These are phyloP conservation scores for Hypena proboscidalis DNA, from an alignment of 2,888 invertebrate species.

Conservation along the genomic window DNA sequence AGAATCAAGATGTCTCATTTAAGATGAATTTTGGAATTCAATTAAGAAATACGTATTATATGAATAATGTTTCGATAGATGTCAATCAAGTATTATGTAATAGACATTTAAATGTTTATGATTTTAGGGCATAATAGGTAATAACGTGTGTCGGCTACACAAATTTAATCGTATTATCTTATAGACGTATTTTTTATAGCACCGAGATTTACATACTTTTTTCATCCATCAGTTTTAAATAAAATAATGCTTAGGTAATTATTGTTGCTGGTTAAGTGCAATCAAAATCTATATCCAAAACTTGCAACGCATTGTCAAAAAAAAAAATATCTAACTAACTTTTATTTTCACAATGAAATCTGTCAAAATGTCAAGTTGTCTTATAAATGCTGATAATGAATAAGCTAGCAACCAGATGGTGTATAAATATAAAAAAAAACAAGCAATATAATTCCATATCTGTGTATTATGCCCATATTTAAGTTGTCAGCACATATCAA, in stretches of 20 bases:
- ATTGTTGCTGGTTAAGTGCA: no score
- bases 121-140: not conserved
- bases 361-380: no score
- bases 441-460: slow-evolving; percentile 11
- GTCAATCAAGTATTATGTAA: slow-evolving; percentile 4
- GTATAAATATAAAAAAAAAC: slow-evolving; percentile 16
- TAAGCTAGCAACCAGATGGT: slow-evolving; percentile 19
- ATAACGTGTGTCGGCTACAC: no score
- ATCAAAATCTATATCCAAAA: no score
- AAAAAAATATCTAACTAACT: no score
- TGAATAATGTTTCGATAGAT: slow-evolving; percentile 2
- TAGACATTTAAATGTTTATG: not conserved
- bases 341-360: no score
- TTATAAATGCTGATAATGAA: slow-evolving; percentile 6
- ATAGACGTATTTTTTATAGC: no score
- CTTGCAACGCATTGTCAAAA: no score
- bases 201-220: no score
- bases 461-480: slow-evolving; percentile 6
- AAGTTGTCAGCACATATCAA: slow-evolving; percentile 11
- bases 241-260: no score
- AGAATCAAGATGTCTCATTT: not conserved
- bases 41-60: slow-evolving; percentile 3
- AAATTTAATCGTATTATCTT: no score
- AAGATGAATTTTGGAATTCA: slow-evolving; percentile 1
- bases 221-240: no score